These are phyloP conservation scores for Pasiphila rectangulata DNA, from an alignment of 2,888 invertebrate species.

Conservation along the genomic window DNA sequence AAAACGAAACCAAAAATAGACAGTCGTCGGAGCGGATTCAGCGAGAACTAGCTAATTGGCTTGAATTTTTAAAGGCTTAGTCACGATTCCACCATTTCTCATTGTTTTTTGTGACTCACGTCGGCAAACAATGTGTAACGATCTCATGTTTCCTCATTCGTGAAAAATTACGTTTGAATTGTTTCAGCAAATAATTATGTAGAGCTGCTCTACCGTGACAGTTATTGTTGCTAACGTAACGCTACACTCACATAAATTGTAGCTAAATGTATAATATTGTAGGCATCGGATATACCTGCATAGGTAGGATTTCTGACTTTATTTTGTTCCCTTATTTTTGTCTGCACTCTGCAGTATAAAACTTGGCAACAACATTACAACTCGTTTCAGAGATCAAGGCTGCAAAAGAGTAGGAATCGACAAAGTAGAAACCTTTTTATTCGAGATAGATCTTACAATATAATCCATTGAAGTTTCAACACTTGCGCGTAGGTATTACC, in stretches of 20 bases:
- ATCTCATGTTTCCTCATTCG: constrained; percentile 51
- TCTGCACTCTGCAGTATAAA: constrained; percentile 6
- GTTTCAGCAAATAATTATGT: constrained; percentile 27
- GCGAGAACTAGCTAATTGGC: constrained; percentile 59
- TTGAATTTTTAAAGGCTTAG: constrained; percentile 74
- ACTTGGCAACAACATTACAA: constrained; percentile 1
- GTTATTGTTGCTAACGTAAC: constrained; percentile 6
- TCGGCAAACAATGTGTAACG: constrained; percentile 48
- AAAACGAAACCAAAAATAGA: constrained; percentile 45
- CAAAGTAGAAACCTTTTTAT: not conserved
- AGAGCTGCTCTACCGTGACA: constrained; percentile 24
- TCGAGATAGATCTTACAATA: not conserved
- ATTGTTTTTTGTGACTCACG: constrained; percentile 64
- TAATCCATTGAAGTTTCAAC: too few relatives aligned
- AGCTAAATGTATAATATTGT: not conserved
- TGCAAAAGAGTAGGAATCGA: not conserved
- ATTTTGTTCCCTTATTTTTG: not conserved
- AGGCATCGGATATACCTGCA: too few relatives aligned
- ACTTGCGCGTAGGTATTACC: too few relatives aligned
- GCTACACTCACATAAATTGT: not conserved
- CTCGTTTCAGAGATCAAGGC: not conserved
- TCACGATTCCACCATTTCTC: constrained; percentile 59
- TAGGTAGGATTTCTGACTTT: too few relatives aligned
- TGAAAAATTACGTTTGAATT: constrained; percentile 39
- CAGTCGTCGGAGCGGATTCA: constrained; percentile 32